Percentiles rank a stretch among this genome's conserved stretches.
phyloP scores from a whole-genome alignment of 2,113 vertebrate species.

The Geococcyx californianus region DNA sequence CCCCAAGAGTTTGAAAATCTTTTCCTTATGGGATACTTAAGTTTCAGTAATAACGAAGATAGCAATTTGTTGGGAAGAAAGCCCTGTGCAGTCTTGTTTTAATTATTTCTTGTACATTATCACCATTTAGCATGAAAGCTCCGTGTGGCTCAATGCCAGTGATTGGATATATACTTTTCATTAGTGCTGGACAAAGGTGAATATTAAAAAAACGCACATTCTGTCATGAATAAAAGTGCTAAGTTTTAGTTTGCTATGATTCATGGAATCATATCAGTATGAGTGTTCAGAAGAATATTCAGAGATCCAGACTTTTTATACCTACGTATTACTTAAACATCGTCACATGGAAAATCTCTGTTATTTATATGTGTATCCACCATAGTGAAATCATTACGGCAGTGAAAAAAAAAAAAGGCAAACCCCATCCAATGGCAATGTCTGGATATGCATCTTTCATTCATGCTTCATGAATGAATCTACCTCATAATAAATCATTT shows the following conservation, averaged over 20 bases:
- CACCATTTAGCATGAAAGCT: neutral
- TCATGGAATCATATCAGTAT: neutral
- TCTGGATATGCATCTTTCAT: neutral
- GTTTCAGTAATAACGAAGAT: neutral
- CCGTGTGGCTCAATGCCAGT: neutral
- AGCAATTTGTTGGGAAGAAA: neutral
- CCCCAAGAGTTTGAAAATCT: neutral
- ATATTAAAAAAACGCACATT: neutral
- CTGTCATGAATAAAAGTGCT: neutral
- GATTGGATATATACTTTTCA: slow-evolving; percentile 14
- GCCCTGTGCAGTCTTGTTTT: neutral
- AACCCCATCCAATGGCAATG: neutral
- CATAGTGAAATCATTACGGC: neutral
- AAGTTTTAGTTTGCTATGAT: neutral
- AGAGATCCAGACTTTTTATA: neutral
- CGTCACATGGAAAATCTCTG: neutral
- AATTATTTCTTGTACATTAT: slow-evolving; percentile 25
- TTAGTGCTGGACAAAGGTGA: slow-evolving; percentile 8
- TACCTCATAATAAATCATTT: neutral
- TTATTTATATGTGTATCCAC: neutral
- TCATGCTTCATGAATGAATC: neutral
- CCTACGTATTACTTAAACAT: neutral
- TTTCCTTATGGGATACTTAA: neutral
- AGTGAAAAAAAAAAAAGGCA: neutral
- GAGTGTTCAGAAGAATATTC: neutral